Conservation (phyloP, 2,113 vertebrate species). For the Plecturocebus donacophilus region DNA sequence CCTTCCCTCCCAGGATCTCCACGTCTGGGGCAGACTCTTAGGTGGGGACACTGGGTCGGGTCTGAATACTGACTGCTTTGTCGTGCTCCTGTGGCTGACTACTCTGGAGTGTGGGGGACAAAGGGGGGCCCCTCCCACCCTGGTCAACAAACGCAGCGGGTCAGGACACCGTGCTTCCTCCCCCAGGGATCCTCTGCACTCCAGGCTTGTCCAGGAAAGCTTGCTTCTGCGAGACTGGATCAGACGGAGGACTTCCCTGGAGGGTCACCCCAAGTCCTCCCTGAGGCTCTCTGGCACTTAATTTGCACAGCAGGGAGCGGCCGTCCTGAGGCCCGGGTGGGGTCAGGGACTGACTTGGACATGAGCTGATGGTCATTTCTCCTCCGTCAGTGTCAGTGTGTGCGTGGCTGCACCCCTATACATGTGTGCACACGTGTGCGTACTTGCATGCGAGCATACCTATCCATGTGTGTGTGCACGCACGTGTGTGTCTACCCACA, state of each 20-base stretch:
- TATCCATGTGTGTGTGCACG: fast-evolving
- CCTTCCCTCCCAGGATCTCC: neutral
- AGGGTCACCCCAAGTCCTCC: neutral
- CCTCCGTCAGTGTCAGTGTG: neutral
- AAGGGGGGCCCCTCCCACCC: fast-evolving
- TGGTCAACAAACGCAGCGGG: too few species aligned
- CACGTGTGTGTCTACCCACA: fast-evolving
- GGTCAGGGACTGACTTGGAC: fast-evolving
- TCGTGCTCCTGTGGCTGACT: fast-evolving
- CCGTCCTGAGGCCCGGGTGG: fast-evolving
- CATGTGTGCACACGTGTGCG: fast-evolving
- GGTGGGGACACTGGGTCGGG: fast-evolving
- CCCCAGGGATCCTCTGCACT: neutral
- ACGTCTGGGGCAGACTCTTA: fast-evolving
- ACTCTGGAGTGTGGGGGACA: too few species aligned
- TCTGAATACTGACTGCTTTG: fast-evolving
- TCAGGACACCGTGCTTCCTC: too few species aligned
- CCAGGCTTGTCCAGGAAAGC: neutral
- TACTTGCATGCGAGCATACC: fast-evolving
- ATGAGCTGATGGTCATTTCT: fast-evolving
- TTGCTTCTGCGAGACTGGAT: neutral
- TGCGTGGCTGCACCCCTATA: fast-evolving
- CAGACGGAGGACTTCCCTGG: neutral
- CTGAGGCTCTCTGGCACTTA: too few species aligned
- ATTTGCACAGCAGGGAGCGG: fast-evolving